Percentiles rank a stretch among this genome's conserved stretches.
These are phyloP conservation scores for Oophaga pumilio DNA, from an alignment of 2,113 vertebrate genomes.

Conservation along the genomic window DNA sequence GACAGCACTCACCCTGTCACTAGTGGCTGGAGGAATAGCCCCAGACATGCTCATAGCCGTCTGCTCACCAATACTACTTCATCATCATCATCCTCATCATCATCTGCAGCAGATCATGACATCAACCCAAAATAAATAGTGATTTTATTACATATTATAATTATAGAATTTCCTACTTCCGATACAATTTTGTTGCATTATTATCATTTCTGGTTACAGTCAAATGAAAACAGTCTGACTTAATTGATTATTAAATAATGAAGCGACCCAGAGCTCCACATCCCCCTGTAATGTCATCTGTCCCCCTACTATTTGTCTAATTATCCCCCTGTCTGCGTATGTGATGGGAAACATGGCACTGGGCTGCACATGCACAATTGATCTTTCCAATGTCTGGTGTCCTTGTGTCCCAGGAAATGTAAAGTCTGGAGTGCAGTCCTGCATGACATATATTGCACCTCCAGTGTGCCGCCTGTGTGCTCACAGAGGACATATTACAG, in stretches of 20 bases:
- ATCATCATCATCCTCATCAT: neutral
- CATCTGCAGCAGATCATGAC: neutral
- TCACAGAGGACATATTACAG: neutral
- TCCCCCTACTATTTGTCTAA: neutral
- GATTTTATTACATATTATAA: too few species aligned
- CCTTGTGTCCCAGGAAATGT: constrained; percentile 39
- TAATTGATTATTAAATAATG: constrained; percentile 43
- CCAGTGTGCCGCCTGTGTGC: constrained; percentile 30
- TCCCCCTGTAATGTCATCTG: constrained; percentile 33
- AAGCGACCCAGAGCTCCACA: neutral
- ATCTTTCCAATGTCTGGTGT: constrained; percentile 47
- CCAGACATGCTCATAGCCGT: neutral
- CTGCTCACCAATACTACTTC: neutral
- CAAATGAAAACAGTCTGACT: constrained; percentile 1
- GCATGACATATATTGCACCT: constrained; percentile 41
- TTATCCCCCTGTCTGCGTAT: neutral
- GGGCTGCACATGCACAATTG: constrained; percentile 28
- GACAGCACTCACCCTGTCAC: constrained; percentile 11
- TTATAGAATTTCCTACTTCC: constrained; percentile 4
- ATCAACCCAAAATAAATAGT: neutral
- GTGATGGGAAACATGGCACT: constrained; percentile 40
- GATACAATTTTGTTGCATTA: constrained; percentile 4
- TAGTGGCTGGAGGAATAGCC: too few species aligned
- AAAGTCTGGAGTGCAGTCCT: constrained; percentile 30
- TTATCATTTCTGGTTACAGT: constrained; percentile 9